Conservation (phyloP, 2,113 vertebrate species). For the Bombycilla garrulus region DNA sequence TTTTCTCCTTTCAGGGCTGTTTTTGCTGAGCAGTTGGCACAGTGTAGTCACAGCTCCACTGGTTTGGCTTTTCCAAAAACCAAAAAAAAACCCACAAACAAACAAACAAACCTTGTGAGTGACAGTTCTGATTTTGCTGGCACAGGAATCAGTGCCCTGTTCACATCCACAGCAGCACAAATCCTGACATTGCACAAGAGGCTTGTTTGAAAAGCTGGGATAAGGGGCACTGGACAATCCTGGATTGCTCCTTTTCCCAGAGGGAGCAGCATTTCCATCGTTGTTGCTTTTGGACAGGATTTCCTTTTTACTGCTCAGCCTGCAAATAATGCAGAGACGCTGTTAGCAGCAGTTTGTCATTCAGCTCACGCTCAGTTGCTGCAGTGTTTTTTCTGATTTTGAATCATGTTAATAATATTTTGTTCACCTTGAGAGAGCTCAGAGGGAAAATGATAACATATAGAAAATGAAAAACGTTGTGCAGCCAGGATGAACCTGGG, state of each 20-base stretch:
- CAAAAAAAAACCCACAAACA: background rate
- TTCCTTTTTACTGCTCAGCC: background rate
- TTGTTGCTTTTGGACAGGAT: background rate
- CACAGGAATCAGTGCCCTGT: background rate
- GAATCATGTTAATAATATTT: background rate
- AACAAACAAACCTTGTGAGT: background rate
- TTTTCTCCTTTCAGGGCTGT: background rate
- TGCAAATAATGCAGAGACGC: background rate
- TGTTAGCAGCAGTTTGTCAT: background rate
- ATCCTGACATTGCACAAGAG: background rate
- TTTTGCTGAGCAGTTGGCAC: background rate
- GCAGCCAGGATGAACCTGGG: background rate
- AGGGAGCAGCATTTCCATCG: background rate
- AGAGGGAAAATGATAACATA: background rate
- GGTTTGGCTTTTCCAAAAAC: background rate
- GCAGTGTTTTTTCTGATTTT: background rate
- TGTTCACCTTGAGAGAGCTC: background rate
- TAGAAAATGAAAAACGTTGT: background rate
- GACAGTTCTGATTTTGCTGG: background rate
- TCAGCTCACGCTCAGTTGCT: background rate
- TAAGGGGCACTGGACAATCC: background rate
- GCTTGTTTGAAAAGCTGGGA: background rate
- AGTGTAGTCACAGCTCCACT: fast-evolving
- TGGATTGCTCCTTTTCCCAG: background rate
- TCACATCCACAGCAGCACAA: background rate